A percentile compares a stretch with the other conserved stretches of the same genome.
These are phyloP conservation scores for Pectinophora gossypiella DNA, from an alignment of 1,140 invertebrate species.

Conservation along the genomic window DNA sequence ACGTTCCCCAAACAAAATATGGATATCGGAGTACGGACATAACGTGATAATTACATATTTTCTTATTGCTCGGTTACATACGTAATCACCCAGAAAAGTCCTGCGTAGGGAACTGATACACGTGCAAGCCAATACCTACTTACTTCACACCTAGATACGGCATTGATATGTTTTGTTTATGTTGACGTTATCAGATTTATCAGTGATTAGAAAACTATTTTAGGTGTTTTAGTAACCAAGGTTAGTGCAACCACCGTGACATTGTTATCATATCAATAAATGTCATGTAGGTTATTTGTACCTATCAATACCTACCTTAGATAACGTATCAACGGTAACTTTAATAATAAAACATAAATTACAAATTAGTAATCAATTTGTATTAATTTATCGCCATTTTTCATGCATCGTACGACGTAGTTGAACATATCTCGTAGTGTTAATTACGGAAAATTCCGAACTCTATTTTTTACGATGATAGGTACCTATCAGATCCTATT, in stretches of 20 bases:
- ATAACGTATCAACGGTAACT: conserved; percentile 19
- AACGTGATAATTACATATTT: too few species aligned
- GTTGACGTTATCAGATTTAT: too few species aligned
- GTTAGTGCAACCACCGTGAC: conserved; percentile 22
- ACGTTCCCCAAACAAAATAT: too few species aligned
- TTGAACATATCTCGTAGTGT: neutral
- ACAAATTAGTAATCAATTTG: too few species aligned
- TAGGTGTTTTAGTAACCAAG: conserved; percentile 7
- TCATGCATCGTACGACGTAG: neutral
- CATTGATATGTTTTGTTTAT: neutral
- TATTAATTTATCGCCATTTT: neutral
- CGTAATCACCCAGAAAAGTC: too few species aligned
- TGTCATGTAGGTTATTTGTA: neutral
- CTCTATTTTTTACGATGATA: neutral
- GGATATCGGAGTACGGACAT: too few species aligned
- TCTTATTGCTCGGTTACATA: too few species aligned
- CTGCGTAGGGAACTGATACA: neutral
- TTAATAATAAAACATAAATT: neutral
- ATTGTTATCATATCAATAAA: conserved; percentile 14
- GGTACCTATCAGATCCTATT: too few species aligned
- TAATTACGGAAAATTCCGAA: neutral
- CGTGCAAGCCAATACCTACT: neutral
- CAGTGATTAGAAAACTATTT: neutral
- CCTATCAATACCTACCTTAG: neutral
- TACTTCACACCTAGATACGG: neutral